Evolutionary conservation across 2,888 invertebrate genomes (phyloP).

Genomic region (Caenorhabditis sp.): DNA sequence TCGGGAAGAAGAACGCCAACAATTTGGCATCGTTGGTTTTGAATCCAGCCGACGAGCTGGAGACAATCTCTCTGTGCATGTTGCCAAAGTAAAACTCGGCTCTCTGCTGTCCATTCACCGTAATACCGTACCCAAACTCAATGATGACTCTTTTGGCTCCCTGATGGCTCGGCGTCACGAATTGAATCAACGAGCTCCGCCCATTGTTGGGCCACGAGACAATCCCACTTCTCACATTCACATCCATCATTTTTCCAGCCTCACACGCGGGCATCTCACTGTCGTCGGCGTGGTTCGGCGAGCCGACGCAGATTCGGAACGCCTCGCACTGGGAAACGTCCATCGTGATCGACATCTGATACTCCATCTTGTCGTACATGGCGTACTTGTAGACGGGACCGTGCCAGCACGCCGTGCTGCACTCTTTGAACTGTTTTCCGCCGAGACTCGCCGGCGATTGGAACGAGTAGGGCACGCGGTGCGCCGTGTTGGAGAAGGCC

Average conservation of each 20-base stretch:
- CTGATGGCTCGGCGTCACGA: neutral
- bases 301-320: constrained; percentile 18
- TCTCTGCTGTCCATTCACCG: neutral
- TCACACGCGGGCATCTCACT: neutral
- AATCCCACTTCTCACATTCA: constrained; percentile 31
- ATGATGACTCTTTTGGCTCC: neutral
- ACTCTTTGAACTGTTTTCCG: neutral
- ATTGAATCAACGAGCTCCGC: constrained; percentile 32
- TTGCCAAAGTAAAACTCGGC: constrained; percentile 37
- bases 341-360: neutral
- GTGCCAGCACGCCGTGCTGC: constrained; percentile 21
- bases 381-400: constrained; percentile 24
- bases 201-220: constrained; percentile 37
- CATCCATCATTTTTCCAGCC: constrained; percentile 7
- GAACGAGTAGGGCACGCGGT: constrained; percentile 1
- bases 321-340: neutral
- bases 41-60: constrained; percentile 15
- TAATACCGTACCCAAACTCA: constrained; percentile 46
- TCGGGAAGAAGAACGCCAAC: constrained; percentile 40
- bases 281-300: neutral
- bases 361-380: neutral
- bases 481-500: neutral
- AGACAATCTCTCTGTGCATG: constrained; percentile 41
- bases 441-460: neutral
- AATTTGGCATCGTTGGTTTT: neutral